These are phyloP conservation scores for Eunapius fragilis DNA, from an alignment of 37 sponge, comb jelly and placozoan species.

Conservation along the genomic window DNA sequence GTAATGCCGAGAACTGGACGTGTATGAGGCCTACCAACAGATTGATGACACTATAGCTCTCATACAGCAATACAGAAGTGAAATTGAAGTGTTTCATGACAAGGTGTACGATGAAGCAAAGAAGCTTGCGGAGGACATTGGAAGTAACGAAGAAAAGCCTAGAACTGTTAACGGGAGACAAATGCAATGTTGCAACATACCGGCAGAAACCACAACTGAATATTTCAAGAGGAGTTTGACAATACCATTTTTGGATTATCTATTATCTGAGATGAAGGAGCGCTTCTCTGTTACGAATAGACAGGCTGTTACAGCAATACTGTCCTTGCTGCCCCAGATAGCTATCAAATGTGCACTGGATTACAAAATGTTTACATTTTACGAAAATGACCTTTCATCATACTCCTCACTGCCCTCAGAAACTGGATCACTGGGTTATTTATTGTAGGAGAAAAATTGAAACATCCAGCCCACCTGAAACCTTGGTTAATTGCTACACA, in stretches of 20 bases:
- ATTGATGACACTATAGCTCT: not conserved
- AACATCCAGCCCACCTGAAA: too few species aligned
- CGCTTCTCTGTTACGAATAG: not conserved
- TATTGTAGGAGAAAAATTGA: too few species aligned
- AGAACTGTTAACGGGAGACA: conserved; percentile 1
- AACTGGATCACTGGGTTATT: too few species aligned
- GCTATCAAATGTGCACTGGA: too few species aligned
- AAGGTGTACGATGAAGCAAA: not conserved
- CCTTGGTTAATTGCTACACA: too few species aligned
- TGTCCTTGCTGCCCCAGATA: too few species aligned
- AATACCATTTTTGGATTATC: conserved; percentile 5
- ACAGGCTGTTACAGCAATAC: too few species aligned
- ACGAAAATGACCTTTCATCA: too few species aligned
- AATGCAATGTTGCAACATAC: not conserved
- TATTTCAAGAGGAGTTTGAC: conserved; percentile 1
- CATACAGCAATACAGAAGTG: not conserved
- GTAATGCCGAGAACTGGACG: conserved; percentile 42
- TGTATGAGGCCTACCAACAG: not conserved
- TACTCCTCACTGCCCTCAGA: too few species aligned
- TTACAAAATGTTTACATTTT: too few species aligned
- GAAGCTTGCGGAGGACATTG: not conserved
- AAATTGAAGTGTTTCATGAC: not conserved
- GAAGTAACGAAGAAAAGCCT: not conserved
- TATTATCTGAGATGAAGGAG: conserved; percentile 13
- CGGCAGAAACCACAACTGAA: not conserved